phyloP scores from a whole-genome alignment of 2,113 vertebrate genomes.

The Ariopsis seemanni region DNA sequence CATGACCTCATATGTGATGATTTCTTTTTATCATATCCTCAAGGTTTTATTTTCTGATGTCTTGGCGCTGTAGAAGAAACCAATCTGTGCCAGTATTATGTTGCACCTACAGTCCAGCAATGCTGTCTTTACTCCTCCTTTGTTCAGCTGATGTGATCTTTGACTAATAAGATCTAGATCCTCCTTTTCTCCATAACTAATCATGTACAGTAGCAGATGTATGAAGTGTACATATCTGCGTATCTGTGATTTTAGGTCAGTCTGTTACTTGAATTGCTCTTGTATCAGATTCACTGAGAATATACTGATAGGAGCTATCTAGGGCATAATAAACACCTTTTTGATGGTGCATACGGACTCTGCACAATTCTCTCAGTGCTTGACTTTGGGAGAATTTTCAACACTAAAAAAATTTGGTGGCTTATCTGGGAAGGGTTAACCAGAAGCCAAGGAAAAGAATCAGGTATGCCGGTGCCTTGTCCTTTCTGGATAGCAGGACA shows the following conservation, averaged over 20 bases:
- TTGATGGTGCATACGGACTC: neutral
- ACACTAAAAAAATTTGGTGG: neutral
- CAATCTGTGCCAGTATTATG: neutral
- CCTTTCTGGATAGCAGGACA: neutral
- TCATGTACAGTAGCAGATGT: neutral
- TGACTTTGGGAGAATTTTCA: neutral
- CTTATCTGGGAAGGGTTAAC: neutral
- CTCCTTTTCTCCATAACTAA: neutral
- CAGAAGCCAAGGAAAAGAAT: neutral
- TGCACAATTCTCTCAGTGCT: neutral
- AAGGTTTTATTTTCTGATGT: neutral
- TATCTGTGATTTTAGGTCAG: neutral
- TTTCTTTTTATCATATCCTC: neutral
- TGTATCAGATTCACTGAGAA: neutral
- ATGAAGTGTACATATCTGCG: neutral
- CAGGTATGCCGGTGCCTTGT: neutral
- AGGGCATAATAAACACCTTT: neutral
- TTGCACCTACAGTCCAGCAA: neutral
- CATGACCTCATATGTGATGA: neutral
- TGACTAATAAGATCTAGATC: neutral
- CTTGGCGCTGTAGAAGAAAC: neutral
- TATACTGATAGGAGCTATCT: neutral
- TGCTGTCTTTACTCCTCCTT: neutral
- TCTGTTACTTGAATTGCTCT: neutral
- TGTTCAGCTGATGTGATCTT: neutral